A percentile compares a stretch with the other conserved stretches of the same genome.
These are phyloP conservation scores for Tinea semifulvella DNA, from an alignment of 2,888 invertebrate species.

Conservation along the genomic window DNA sequence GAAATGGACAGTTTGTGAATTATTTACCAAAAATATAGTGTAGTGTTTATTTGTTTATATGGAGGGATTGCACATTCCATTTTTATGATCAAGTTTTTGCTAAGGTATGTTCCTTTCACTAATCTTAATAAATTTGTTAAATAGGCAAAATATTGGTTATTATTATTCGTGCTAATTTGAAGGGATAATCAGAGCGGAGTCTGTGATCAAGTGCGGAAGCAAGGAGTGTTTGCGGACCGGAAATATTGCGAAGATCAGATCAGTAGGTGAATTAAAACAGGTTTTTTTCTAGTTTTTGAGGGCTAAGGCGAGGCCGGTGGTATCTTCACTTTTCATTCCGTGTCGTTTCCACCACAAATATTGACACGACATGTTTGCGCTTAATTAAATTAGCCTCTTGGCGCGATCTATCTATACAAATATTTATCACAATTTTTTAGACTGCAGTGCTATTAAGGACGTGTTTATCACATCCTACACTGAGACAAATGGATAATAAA, in stretches of 20 bases:
- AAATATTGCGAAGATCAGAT: slow-evolving; percentile 30
- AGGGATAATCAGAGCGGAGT: background rate
- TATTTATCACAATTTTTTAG: too few species aligned
- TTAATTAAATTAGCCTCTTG: background rate
- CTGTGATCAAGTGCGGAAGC: background rate
- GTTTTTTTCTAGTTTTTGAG: slow-evolving; percentile 33
- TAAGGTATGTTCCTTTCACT: slow-evolving; percentile 64
- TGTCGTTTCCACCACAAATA: slow-evolving; percentile 7
- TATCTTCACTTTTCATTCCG: slow-evolving; percentile 34
- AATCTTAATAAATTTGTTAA: background rate
- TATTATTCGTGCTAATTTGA: background rate
- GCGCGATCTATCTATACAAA: background rate
- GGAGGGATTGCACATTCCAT: slow-evolving; percentile 21
- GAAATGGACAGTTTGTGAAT: slow-evolving; percentile 46
- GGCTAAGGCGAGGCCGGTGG: slow-evolving; percentile 19
- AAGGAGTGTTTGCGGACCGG: slow-evolving; percentile 27
- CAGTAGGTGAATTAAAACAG: slow-evolving; percentile 59
- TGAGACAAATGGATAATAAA: too few species aligned
- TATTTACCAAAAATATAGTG: slow-evolving; percentile 35
- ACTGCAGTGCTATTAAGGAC: background rate
- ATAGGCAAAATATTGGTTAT: slow-evolving; percentile 1
- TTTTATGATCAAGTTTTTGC: slow-evolving; percentile 31
- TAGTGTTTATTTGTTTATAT: slow-evolving; percentile 23
- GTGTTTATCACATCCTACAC: too few species aligned
- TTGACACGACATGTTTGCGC: background rate